Conservation (phyloP, 2,888 invertebrate genomes). For the Noctuana brunneofusca region DNA sequence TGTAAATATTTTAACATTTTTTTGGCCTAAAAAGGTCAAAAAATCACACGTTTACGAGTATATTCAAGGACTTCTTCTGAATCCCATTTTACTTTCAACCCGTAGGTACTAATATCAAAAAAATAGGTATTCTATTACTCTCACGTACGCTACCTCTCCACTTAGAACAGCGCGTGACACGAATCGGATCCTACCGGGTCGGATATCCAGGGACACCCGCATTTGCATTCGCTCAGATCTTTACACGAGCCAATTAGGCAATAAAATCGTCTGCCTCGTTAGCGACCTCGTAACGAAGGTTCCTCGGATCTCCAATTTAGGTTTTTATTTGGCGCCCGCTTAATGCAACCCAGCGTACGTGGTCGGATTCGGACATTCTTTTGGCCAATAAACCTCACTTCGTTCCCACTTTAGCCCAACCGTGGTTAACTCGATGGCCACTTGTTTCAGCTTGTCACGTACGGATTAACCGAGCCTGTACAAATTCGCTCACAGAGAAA, state of each 20-base stretch:
- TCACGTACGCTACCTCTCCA: slow-evolving; percentile 19
- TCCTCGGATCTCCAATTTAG: not conserved
- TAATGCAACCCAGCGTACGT: slow-evolving; percentile 1
- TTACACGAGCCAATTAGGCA: slow-evolving; percentile 39
- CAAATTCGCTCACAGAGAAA: slow-evolving; percentile 15
- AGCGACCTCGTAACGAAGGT: slow-evolving; percentile 1
- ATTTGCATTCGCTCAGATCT: slow-evolving; percentile 36
- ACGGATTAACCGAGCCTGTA: slow-evolving; percentile 14
- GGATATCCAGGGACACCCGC: not conserved
- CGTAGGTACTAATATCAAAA: slow-evolving; percentile 10
- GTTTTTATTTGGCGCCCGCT: not conserved
- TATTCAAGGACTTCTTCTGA: not conserved
- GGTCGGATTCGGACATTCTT: not conserved
- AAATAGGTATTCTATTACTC: slow-evolving; percentile 11
- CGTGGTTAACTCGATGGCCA: slow-evolving; percentile 6
- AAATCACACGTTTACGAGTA: too few species aligned
- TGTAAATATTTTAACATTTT: not conserved
- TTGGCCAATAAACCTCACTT: slow-evolving; percentile 1
- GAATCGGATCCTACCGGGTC: slow-evolving; percentile 20
- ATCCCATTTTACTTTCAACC: slow-evolving; percentile 2
- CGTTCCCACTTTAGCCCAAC: not conserved
- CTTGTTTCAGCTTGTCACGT: slow-evolving; percentile 25
- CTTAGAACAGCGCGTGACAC: slow-evolving; percentile 11
- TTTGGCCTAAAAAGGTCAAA: too few species aligned
- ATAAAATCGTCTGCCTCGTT: slow-evolving; percentile 35